phyloP scores from a whole-genome alignment of 1,140 invertebrate species.

The Lordiphosa collinella region DNA sequence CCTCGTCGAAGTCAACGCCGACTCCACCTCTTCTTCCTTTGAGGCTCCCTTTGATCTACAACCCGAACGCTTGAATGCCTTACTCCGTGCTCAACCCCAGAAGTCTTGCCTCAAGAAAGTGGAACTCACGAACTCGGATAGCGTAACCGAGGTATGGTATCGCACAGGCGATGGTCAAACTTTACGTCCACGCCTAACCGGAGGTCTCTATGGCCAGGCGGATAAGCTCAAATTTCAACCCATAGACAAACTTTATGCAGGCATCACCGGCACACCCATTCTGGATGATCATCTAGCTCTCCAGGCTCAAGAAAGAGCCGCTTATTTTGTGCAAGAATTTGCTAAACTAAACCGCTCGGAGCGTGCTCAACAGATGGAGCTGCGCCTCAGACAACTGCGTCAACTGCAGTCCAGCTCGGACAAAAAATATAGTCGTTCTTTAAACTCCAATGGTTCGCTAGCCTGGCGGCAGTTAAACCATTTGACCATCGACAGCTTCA shows the following conservation, averaged over 20 bases:
- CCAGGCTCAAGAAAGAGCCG: neutral
- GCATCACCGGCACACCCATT: neutral
- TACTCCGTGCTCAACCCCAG: neutral
- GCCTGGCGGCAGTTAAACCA: neutral
- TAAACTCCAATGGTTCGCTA: neutral
- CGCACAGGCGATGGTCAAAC: too few species aligned
- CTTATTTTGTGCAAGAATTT: slow-evolving; percentile 2
- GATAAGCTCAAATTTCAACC: slow-evolving; percentile 2
- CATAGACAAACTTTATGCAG: slow-evolving; percentile 6
- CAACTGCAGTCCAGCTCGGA: slow-evolving; percentile 3
- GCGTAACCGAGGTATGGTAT: slow-evolving; percentile 8
- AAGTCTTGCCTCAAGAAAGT: slow-evolving; percentile 15
- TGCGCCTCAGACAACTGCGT: slow-evolving; percentile 26
- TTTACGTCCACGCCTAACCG: neutral
- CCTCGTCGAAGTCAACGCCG: too few species aligned
- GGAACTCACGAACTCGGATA: neutral
- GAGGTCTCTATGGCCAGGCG: slow-evolving; percentile 2
- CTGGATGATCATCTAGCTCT: neutral
- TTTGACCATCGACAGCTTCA: accelerated
- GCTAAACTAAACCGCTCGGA: neutral
- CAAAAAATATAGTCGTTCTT: neutral
- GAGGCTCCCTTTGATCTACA: neutral
- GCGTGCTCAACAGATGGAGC: neutral
- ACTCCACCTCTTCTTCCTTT: neutral
- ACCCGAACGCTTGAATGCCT: slow-evolving; percentile 1